Evolutionary conservation across 2,888 invertebrate genomes (phyloP).

Genomic region (Chrysodeixis includens): DNA sequence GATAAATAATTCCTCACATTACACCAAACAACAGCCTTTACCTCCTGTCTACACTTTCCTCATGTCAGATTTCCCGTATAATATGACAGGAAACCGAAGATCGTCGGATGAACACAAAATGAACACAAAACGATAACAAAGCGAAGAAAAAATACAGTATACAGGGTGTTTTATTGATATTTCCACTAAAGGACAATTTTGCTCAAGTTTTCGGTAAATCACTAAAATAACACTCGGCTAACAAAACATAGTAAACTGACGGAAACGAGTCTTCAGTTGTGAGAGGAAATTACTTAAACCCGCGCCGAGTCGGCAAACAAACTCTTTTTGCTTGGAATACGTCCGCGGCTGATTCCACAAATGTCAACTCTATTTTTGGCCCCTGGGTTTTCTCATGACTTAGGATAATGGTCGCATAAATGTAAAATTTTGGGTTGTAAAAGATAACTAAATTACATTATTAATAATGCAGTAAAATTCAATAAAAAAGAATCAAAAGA

Average conservation of each 20-base stretch:
- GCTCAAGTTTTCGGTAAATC: slow-evolving; percentile 56
- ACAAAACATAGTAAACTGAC: slow-evolving; percentile 63
- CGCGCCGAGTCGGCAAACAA: slow-evolving; percentile 68
- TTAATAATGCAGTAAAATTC: too few relatives aligned
- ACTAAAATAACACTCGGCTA: slow-evolving; percentile 59
- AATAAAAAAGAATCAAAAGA: too few relatives aligned
- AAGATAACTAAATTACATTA: too few relatives aligned
- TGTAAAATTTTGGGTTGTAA: too few relatives aligned
- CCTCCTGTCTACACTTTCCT: slow-evolving; percentile 49
- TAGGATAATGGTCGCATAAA: neutral
- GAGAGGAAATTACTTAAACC: slow-evolving; percentile 77
- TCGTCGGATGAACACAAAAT: slow-evolving; percentile 23
- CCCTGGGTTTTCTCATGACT: slow-evolving; percentile 17
- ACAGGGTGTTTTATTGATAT: slow-evolving; percentile 48
- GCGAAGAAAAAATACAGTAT: slow-evolving; percentile 1
- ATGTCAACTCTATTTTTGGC: slow-evolving; percentile 58
- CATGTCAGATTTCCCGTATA: slow-evolving; percentile 29
- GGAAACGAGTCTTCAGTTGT: slow-evolving; percentile 70
- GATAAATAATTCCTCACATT: neutral
- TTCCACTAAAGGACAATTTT: slow-evolving; percentile 58
- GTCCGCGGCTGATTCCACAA: slow-evolving; percentile 59
- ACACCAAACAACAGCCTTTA: slow-evolving; percentile 24
- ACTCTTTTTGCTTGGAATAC: slow-evolving; percentile 61
- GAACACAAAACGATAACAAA: too few relatives aligned
- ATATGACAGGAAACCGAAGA: slow-evolving; percentile 45